Evolutionary conservation across 2,797 vertebrate genomes (phyloP), one percentile per base, ranked within the genome.

Genomic region (Falco cherrug): DNA sequence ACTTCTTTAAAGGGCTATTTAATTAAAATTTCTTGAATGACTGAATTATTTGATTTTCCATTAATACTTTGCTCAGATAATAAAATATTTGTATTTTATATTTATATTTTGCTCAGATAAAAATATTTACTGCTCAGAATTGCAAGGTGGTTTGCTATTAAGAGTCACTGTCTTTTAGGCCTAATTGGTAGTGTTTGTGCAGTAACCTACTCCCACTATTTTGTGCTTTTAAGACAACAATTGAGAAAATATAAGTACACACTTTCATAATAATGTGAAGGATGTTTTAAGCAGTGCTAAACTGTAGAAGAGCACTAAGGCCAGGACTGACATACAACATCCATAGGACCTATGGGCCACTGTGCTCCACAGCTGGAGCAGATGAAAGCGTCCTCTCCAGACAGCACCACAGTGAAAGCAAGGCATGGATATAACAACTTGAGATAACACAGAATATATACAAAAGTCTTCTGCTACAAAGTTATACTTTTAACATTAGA

Each of bases 251-350:
- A 31, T 3, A 39, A 67, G 35, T 25, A 21, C 18, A 17, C 0
- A 1, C 9, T 59, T 57, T 28, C 21, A 6, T 11, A 45, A 20
- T 5, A 17, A 47, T 3, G 0, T 5, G 15, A 65, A 33, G 24
- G 28, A n/a, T 11, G 28, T 18, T 76, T 41, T 39, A n/a, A 79
- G 18, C 21, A 26, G 31, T 5, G 26, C 26, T 39, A 35, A 51
- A 41, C 2, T 9, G 41, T 11, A 1, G 8, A 7, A 47, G 56
- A 68, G 48, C 68, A 22, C 9, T 3, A 12, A 39, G 33, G 37
- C 43, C 43, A 51, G 28, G 56, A 63, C 25, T 13, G 28, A 26
- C 12, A n/a, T 3, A 13, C 50, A 13, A 21, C 51, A 18, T 13
- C 14, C 56, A 25, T 0, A 31, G 50, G 21, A 24, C 33, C 69